Evolutionary conservation across 2,888 invertebrate species (phyloP), one percentile per base, ranked within the genome.

Genomic region (Biston betularia): DNA sequence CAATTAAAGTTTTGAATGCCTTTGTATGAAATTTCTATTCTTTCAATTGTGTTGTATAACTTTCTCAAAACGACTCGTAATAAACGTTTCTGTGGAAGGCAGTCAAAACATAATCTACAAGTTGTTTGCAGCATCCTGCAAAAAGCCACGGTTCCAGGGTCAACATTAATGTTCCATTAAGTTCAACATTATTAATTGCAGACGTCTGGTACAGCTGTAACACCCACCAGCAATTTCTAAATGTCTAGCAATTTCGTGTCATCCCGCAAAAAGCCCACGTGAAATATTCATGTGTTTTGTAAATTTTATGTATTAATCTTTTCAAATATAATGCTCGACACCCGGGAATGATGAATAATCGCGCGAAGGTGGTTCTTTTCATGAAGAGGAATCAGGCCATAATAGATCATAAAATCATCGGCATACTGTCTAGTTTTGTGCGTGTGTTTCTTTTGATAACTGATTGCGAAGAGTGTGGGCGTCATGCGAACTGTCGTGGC

Each of bases 261-360:
- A 75, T 73, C 75, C 61, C 69, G 70, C 68, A 75, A 77, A 79
- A 78, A 75, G 69, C 71, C 68, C 62, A 61, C 68, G 63, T 72
- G 56, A 78, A 77, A 76, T 78, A 77, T 78, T 72, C 68, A 62
- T 48, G 50, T 67, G 68, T 57, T 75, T 79, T 77, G 65, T 75
- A 72, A 75, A 76, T 70, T 78, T 74, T 70, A 75, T 66, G 62
- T 75, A 80, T 79, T 78, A 82, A 81, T 82, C 80, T 79, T 77
- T 77, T 75, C 69, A 71, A 74, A 69, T 75, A 74, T 78, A 76
- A 70, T 66, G 63, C 70, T 68, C 65, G 74, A 79, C 80, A 76
- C 63, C 75, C 69, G 71, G 72, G 69, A 58, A 74, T 79, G 81
- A 81, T 80, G 69, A 76, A 82, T 79, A 75, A 71, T 68, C 60